Evolutionary conservation across 2,797 vertebrate species (phyloP).

Genomic region (Sibirionetta formosa): DNA sequence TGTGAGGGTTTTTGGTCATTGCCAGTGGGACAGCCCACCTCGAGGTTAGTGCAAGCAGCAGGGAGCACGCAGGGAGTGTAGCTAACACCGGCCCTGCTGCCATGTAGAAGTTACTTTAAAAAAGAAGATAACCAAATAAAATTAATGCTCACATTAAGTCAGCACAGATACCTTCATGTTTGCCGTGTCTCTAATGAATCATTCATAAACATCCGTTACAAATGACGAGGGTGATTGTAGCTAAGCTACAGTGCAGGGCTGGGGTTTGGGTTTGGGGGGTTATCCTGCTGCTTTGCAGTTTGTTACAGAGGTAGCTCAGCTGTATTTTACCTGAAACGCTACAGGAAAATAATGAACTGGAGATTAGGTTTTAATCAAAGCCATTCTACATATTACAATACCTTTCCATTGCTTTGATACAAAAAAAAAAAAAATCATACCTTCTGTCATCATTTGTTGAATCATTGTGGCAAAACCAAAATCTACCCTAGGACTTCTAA

Average conservation of each 20-base stretch:
- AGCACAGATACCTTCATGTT: not conserved
- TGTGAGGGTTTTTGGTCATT: not conserved
- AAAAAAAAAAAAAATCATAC: slow-evolving; percentile 39
- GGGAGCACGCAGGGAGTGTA: not conserved
- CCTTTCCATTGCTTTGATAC: slow-evolving; percentile 72
- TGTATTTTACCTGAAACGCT: slow-evolving; percentile 20
- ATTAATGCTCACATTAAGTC: not conserved
- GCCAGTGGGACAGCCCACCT: not conserved
- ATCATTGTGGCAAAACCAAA: slow-evolving; percentile 81
- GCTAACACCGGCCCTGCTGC: not conserved
- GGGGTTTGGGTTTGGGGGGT: not conserved
- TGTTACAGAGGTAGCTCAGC: slow-evolving; percentile 24
- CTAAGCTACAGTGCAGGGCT: not conserved
- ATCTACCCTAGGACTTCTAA: slow-evolving; percentile 40
- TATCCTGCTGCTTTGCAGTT: slow-evolving; percentile 28
- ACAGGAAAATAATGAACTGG: not conserved
- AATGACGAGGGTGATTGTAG: not conserved
- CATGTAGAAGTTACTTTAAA: not conserved
- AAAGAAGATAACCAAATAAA: slow-evolving; percentile 10
- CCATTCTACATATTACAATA: slow-evolving; percentile 52
- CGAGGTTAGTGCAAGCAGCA: rapidly evolving
- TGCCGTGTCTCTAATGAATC: not conserved
- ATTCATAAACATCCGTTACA: slow-evolving; percentile 25
- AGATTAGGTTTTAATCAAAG: slow-evolving; percentile 46
- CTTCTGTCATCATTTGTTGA: slow-evolving; percentile 63